Evolutionary conservation across 1,140 invertebrate species (phyloP), one percentile per base, ranked within the genome.

Genomic region (Calephelis nemesis): DNA sequence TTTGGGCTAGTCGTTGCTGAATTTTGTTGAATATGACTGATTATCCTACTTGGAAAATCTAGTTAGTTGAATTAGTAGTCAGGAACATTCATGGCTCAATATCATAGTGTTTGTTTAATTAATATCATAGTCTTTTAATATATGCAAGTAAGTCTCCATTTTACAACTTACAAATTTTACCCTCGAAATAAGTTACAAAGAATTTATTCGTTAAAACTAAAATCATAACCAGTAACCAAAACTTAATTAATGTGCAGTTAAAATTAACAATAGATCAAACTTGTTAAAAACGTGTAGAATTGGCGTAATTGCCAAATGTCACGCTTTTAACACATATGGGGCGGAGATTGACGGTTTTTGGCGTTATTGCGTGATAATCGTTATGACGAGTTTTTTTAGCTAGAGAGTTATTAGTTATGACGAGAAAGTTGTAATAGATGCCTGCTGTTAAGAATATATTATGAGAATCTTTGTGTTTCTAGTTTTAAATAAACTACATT

Each of bases 341-440:
- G 54, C 54, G 54, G 19, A 30, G 54, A 58, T 58, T 39, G 54
- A 58, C 54, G 54, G 54, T 58, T 58, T 58, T 58, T 58, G 54
- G 54, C 54, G 30, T 58, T 58, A 58, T 58, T 58, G 54, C 54
- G 54, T 58, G 54, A 58, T 58, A 58, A 19, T 19, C 15, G 15
- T 19, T 19, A 19, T 0, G 1, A 19, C 15, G 15, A 19, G 15
- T 19, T 19, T 19, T 19, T 19, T 19, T 19, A 19, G 15, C 1
- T 19, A 19, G 15, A 12, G 30, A 1, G 54, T 39, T 19, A 19
- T 19, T 12, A 58, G 54, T 58, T 58, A 58, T 19, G 54, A 7
- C 19, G 54, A 58, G 54, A 58, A 58, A 58, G 54, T 58, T 58
- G 11, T 39, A 58, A 58, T 11, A 58, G 15, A 30, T 5, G 5